Evolutionary conservation across 1,140 invertebrate genomes (phyloP).

Genomic region (Oncopodura yosiiana): DNA sequence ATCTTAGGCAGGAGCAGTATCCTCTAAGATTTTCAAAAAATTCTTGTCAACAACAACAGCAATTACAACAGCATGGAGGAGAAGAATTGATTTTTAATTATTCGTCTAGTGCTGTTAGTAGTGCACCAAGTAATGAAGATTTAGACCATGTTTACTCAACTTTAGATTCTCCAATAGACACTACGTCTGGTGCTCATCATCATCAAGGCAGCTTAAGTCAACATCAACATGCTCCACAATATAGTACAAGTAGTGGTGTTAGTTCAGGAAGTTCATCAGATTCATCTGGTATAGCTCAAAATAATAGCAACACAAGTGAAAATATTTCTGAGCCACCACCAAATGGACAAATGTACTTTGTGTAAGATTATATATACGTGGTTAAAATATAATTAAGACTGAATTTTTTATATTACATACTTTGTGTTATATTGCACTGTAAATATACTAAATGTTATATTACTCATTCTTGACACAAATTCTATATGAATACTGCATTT

Average conservation of each 20-base stretch:
- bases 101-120: constrained; percentile 3
- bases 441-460: too few relatives aligned
- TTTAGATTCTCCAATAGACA: constrained; percentile 1
- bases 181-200: not conserved
- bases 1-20: not conserved
- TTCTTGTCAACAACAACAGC: constrained; percentile 10
- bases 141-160: constrained; percentile 16
- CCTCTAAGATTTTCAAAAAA: not conserved
- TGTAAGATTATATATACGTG: too few relatives aligned
- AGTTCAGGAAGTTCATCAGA: too few relatives aligned
- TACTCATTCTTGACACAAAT: too few relatives aligned
- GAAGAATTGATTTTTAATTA: not conserved
- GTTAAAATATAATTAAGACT: too few relatives aligned
- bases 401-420: too few relatives aligned
- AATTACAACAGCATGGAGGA: not conserved
- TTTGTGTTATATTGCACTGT: too few relatives aligned
- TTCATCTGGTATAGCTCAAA: too few relatives aligned
- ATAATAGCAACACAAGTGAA: too few relatives aligned
- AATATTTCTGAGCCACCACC: too few relatives aligned
- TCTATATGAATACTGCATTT: too few relatives aligned
- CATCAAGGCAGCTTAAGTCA: not conserved
- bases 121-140: constrained; percentile 8
- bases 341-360: too few relatives aligned
- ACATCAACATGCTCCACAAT: constrained; percentile 4
- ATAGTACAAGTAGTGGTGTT: constrained; percentile 11